A percentile compares a stretch with the other conserved stretches of the same genome.
Conservation (phyloP, 2,113 vertebrate species). For the Eurystomus gularis region DNA sequence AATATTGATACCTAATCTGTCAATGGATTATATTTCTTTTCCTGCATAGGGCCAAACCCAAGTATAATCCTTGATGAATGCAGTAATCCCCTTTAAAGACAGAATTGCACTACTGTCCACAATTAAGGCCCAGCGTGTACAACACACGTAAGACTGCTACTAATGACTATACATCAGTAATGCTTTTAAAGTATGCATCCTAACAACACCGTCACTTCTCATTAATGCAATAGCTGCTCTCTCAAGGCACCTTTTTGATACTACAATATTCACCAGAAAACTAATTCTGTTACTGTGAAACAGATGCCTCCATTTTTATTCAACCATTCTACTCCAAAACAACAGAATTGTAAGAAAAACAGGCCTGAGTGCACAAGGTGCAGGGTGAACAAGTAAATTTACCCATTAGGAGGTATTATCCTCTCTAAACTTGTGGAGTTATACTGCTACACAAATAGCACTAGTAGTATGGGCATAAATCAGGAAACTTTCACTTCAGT, state of each 20-base stretch:
- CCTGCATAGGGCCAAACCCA: not conserved
- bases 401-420: not conserved
- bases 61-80: not conserved
- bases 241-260: not conserved
- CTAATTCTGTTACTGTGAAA: not conserved
- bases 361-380: not conserved
- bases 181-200: not conserved
- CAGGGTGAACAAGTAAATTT: not conserved
- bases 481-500: not conserved
- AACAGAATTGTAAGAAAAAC: not conserved
- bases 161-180: not conserved
- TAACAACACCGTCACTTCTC: not conserved
- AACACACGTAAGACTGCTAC: not conserved
- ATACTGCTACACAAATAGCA: not conserved
- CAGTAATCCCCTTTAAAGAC: not conserved
- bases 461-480: not conserved
- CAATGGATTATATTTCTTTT: not conserved
- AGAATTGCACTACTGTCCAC: not conserved
- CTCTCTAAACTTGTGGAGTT: not conserved
- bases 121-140: not conserved
- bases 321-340: not conserved
- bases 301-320: not conserved
- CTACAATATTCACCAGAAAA: not conserved
- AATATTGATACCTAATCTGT: not conserved
- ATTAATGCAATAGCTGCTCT: not conserved